Evolutionary conservation across 2,888 invertebrate genomes (phyloP).

Genomic region (Imbricaverruca yamaguchii): DNA sequence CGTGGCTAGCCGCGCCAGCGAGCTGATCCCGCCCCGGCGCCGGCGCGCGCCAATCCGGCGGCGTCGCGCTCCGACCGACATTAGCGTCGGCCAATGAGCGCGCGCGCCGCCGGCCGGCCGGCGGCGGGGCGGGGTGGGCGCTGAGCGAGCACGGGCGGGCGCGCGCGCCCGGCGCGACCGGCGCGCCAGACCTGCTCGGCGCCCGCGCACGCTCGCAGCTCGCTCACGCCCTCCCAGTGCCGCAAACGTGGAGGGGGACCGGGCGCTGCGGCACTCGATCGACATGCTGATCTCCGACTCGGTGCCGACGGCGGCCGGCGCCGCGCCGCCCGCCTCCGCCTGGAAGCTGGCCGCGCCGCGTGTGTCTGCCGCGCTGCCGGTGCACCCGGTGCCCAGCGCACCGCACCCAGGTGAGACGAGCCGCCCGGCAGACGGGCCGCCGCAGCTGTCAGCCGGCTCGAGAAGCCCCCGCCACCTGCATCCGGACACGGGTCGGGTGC

Average conservation of each 20-base stretch:
- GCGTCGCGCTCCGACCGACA: neutral
- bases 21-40: neutral
- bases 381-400: constrained; percentile 3
- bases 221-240: neutral
- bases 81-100: neutral
- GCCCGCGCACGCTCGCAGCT: neutral
- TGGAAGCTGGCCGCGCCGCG: constrained; percentile 4
- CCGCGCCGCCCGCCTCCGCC: constrained; percentile 2
- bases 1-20: neutral
- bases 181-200: neutral
- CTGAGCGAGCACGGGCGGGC: neutral
- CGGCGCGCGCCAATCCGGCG: neutral
- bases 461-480: too few species aligned
- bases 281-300: constrained; percentile 23
- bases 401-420: constrained; percentile 5
- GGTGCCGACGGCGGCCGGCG: neutral
- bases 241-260: constrained; percentile 15
- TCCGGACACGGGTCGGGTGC: too few species aligned
- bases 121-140: constrained; percentile 15
- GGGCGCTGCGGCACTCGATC: neutral
- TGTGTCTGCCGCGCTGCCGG: neutral
- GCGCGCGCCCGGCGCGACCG: constrained; percentile 13
- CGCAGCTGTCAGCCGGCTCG: too few species aligned
- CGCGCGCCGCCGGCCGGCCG: neutral
- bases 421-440: too few species aligned